These are phyloP conservation scores for Rafetus swinhoei DNA, from an alignment of 2,113 vertebrate species.

Conservation along the genomic window DNA sequence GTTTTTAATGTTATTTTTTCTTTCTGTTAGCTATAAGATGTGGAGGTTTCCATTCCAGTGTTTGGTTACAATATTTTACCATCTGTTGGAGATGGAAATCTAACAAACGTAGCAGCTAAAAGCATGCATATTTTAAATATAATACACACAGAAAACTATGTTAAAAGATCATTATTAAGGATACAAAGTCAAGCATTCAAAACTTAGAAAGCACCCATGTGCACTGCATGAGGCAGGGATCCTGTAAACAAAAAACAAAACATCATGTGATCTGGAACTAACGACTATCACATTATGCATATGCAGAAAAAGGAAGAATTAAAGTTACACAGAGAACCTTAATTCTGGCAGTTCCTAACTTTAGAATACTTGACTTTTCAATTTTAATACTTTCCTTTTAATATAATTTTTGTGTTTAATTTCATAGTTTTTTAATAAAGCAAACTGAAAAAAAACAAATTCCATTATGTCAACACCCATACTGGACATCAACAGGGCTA, in stretches of 20 bases:
- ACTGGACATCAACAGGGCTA: not conserved
- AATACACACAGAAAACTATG: not conserved
- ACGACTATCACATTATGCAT: not conserved
- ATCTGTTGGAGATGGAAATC: not conserved
- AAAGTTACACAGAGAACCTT: not conserved
- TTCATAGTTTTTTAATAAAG: not conserved
- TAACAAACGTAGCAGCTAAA: not conserved
- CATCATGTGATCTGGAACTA: not conserved
- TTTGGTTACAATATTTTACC: not conserved
- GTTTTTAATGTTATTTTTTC: not conserved
- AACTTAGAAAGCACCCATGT: not conserved
- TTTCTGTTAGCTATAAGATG: not conserved
- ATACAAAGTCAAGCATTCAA: not conserved
- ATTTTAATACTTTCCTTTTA: constrained; percentile 12
- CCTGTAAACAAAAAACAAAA: not conserved
- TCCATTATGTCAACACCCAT: not conserved
- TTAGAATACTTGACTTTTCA: constrained; percentile 1
- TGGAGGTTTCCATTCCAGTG: not conserved
- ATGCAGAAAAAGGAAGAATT: not conserved
- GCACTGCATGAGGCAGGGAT: not conserved
- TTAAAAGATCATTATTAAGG: not conserved
- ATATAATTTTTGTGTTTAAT: not conserved
- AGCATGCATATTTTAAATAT: not conserved
- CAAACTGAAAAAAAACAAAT: not conserved
- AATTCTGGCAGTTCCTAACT: not conserved